phyloP scores from a whole-genome alignment of 92 coral and sea anemone species.

The Porites rus region DNA sequence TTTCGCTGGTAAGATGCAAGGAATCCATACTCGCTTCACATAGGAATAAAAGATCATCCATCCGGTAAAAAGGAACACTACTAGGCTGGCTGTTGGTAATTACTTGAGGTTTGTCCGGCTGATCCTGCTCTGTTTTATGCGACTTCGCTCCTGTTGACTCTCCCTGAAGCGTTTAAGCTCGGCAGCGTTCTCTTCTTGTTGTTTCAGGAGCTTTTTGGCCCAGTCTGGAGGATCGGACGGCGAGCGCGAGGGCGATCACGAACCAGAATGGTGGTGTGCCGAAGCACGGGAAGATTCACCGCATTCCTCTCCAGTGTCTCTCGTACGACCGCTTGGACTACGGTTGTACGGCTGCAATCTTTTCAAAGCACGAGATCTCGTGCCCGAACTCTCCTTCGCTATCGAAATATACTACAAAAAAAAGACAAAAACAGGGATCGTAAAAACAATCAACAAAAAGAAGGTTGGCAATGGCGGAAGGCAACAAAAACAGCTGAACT shows the following conservation, averaged over 20 bases:
- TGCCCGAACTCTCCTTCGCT: slow-evolving; percentile 20
- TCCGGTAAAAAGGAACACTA: background rate
- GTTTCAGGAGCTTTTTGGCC: slow-evolving; percentile 48
- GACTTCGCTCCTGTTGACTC: slow-evolving; percentile 15
- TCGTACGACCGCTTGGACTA: background rate
- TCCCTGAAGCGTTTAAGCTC: slow-evolving; percentile 35
- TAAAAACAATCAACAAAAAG: no score
- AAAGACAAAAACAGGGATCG: no score
- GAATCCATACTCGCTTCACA: slow-evolving; percentile 1
- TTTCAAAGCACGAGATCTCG: slow-evolving; percentile 1
- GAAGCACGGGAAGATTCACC: no score
- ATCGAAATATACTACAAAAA: background rate
- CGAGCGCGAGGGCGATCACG: background rate
- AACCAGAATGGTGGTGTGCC: no score
- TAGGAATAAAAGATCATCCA: no score
- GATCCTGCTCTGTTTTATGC: slow-evolving; percentile 2
- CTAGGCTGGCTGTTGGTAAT: background rate
- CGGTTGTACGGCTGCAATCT: slow-evolving; percentile 6
- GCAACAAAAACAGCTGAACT: no score
- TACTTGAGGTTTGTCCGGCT: background rate
- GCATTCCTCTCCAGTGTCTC: no score
- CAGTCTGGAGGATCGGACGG: slow-evolving; percentile 38
- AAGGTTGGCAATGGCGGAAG: no score
- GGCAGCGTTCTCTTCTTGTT: slow-evolving; percentile 44
- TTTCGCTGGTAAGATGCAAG: slow-evolving; percentile 2